phyloP scores from a whole-genome alignment of 2,888 invertebrate species.

The Camptogramma bilineatum region DNA sequence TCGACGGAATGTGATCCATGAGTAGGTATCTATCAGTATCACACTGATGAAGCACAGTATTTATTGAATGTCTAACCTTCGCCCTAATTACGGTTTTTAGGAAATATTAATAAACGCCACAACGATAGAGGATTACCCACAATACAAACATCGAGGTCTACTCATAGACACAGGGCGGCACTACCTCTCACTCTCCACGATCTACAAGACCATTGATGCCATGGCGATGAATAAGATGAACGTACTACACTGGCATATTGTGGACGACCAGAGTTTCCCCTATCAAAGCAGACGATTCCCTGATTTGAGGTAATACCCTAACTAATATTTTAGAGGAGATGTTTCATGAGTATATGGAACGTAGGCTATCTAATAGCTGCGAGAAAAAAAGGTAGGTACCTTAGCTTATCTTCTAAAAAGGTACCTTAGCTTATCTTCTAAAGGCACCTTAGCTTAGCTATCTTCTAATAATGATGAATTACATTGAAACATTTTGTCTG shows the following conservation, averaged over 20 bases:
- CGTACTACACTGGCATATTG: slow-evolving; percentile 98
- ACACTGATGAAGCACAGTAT: too few relatives aligned
- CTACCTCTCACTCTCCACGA: slow-evolving; percentile 88
- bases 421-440: too few relatives aligned
- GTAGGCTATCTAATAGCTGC: too few relatives aligned
- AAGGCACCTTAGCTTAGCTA: too few relatives aligned
- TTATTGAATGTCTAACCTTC: too few relatives aligned
- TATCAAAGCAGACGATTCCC: slow-evolving; percentile 92
- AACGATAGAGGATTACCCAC: slow-evolving; percentile 90
- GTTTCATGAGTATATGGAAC: too few relatives aligned
- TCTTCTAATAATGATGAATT: background rate
- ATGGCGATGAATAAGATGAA: slow-evolving; percentile 97
- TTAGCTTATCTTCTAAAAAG: too few relatives aligned
- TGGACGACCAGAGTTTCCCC: slow-evolving; percentile 97
- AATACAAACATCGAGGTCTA: slow-evolving; percentile 92
- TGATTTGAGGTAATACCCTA: slow-evolving; percentile 86
- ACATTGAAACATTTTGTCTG: slow-evolving; percentile 1
- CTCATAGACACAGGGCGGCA: slow-evolving; percentile 95
- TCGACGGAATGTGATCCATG: too few relatives aligned
- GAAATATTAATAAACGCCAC: slow-evolving; percentile 89
- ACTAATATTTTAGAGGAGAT: background rate
- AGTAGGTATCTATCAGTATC: too few relatives aligned
- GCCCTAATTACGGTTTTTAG: slow-evolving; percentile 56
- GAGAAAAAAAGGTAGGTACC: too few relatives aligned
- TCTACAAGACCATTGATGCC: slow-evolving; percentile 90